Base-by-base conservation (phyloP, 2,113 vertebrate genomes). In the Bujurquina vittata region DNA sequence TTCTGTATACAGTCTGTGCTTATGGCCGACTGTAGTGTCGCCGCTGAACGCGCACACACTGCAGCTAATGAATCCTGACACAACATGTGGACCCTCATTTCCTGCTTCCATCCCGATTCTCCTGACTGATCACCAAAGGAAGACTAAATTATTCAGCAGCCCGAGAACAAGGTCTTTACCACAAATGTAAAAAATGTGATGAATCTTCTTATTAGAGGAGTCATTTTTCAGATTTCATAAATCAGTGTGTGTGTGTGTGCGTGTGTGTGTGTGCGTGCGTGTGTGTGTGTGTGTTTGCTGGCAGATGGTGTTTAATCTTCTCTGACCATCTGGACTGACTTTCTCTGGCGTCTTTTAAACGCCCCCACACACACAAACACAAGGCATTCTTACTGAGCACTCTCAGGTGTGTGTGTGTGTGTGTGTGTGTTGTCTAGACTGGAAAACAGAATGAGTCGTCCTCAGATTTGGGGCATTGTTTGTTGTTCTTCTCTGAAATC, bases 251-350 rank as follows among this genome's bases (percentile, higher is more conserved):
- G 80, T 84, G 84, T 20, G 17, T 79, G 77, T 54, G 46, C 22
- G 17, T 11, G 54, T 2, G 17, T 22, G 31, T 18, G 26, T 29
- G 54, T 15, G 33, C 15, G 8, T 2, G 77, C n/a, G 52, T 65
- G 40, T 14, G 52, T 87, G 67, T 26, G 46, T 82, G 81, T 81
- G 83, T 20, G 20, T 79, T 91, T 26, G 55, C 65, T 89, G 91
- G 90, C 95, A 95, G 94, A 94, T 95, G 95, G 94, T 94, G 92
- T 93, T 90, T 95, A 94, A 94, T 94, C 93, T 94, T 92, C 91
- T 87, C 14, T 18, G 76, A 82, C 95, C 95, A 95, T 95, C 94
- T 95, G 95, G 89, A 91, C 92, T 57, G 91, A 94, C 92, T 91
- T 93, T 92, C 91, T 94, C 87, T 92, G 87, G 81, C 84, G 79